Conservation (phyloP, 2,797 vertebrate genomes). For the Sparus aurata region DNA sequence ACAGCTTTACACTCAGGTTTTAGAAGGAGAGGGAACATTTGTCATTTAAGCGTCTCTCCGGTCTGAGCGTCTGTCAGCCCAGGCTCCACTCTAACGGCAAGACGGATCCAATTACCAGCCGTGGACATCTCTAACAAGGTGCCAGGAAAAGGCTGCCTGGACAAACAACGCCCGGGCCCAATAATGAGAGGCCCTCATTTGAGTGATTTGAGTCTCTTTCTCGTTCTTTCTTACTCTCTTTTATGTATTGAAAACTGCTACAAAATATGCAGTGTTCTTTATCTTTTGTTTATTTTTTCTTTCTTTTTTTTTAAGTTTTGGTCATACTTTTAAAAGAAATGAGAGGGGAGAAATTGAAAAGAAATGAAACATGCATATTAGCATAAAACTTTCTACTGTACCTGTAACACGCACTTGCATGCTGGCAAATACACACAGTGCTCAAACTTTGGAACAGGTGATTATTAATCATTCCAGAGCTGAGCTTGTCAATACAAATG, state of each 20-base stretch:
- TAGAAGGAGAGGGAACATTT: slow-evolving; percentile 86
- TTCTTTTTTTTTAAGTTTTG: slow-evolving; percentile 59
- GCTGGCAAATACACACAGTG: slow-evolving; percentile 53
- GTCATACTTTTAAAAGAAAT: slow-evolving; percentile 43
- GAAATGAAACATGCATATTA: slow-evolving; percentile 78
- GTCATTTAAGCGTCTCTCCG: slow-evolving; percentile 87
- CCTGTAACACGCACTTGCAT: not conserved
- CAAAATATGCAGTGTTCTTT: slow-evolving; percentile 63
- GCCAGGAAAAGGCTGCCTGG: slow-evolving; percentile 86
- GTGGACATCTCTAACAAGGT: slow-evolving; percentile 90
- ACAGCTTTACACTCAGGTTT: slow-evolving; percentile 86
- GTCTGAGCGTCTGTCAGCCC: slow-evolving; percentile 84
- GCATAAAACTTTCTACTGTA: slow-evolving; percentile 67
- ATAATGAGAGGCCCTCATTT: slow-evolving; percentile 89
- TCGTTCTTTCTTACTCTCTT: slow-evolving; percentile 27
- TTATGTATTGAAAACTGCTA: slow-evolving; percentile 61
- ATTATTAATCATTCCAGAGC: slow-evolving; percentile 90
- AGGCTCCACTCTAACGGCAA: slow-evolving; percentile 80
- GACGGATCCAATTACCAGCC: slow-evolving; percentile 89
- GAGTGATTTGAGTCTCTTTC: slow-evolving; percentile 81
- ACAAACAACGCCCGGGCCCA: slow-evolving; percentile 85
- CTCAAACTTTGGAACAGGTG: slow-evolving; percentile 85
- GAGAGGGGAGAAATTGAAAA: slow-evolving; percentile 40
- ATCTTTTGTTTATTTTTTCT: slow-evolving; percentile 35
- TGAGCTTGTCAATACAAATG: slow-evolving; percentile 87